Evolutionary conservation across 2,888 invertebrate species (phyloP), one percentile per base, ranked within the genome.

Genomic region (Lasioglossum zephyrum): DNA sequence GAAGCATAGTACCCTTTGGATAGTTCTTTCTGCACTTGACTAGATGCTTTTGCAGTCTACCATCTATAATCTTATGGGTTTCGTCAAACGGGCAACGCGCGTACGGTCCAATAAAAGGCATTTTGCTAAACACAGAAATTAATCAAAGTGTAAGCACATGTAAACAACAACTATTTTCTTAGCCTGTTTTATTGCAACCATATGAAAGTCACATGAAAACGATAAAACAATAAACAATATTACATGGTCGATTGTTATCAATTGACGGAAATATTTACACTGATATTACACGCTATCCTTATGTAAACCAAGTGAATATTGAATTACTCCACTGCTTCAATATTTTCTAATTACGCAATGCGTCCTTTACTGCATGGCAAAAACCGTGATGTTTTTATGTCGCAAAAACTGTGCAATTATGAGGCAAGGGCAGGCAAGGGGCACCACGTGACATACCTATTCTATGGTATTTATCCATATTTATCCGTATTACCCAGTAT

Each of bases 71-170:
- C 8, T 79, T 73, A 84, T 88, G 88, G 0, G 78, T 13, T 5
- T 76, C 31, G 39, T 88, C 72, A 5, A 74, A 89, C 0, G 89
- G 89, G 47, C 88, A 89, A 0, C 13, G 11, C 2, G 60, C 1
- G 6, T 76, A 85, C 1, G 18, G 0, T 0, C 75, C 79, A 0
- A 41, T 1, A 2, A 0, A 5, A 3, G 0, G 44, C 75, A 84
- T 85, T 63, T 76, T 79, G 36, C 57, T 75, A 9, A 26, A 53
- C 39, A 39, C n/a, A n/a, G 44, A 18, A 22, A 11, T 60, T 39
- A 57, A 26, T 0, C 31, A 13, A 41, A 41, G 44, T 41, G 9
- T 63, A 18, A 16, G 16, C 16, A 47, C 16, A 39, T 75, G 44
- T 44, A 44, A 44, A 3, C 44, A 70, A 69, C 6, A 39, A 66